Percentiles rank a stretch among this genome's conserved stretches.
phyloP scores from a whole-genome alignment of 2,888 invertebrate species.

The Sabellastarte sp. region DNA sequence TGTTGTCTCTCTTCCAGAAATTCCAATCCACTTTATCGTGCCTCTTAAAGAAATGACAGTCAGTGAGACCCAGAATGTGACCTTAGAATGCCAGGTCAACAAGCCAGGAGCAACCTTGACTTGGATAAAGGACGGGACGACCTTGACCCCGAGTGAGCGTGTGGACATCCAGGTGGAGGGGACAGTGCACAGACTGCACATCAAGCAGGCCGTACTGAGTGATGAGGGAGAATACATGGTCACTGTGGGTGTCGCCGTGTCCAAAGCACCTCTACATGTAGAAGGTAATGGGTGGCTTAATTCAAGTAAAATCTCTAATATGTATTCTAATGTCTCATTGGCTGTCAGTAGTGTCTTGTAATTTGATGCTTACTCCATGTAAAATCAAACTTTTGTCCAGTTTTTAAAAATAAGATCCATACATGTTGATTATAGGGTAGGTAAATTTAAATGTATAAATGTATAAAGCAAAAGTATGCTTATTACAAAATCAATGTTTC shows the following conservation, averaged over 20 bases:
- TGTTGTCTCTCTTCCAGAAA: slow-evolving; percentile 45
- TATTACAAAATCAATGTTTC: too few relatives aligned
- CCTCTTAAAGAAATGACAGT: slow-evolving; percentile 46
- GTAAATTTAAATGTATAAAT: too few relatives aligned
- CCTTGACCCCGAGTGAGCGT: slow-evolving; percentile 25
- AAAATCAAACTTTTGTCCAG: too few relatives aligned
- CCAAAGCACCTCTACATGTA: slow-evolving; percentile 21
- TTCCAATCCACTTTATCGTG: slow-evolving; percentile 46
- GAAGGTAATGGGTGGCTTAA: too few relatives aligned
- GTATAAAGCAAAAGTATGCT: too few relatives aligned
- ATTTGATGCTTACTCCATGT: too few relatives aligned
- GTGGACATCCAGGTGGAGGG: slow-evolving; percentile 36
- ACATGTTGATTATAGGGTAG: too few relatives aligned
- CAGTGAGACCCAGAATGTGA: slow-evolving; percentile 41
- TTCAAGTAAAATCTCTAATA: too few relatives aligned
- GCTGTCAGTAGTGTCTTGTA: too few relatives aligned
- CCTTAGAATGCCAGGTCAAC: slow-evolving; percentile 68
- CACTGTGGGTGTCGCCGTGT: slow-evolving; percentile 28
- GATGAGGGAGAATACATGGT: slow-evolving; percentile 89
- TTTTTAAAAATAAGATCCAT: too few relatives aligned
- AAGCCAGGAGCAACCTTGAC: slow-evolving; percentile 44
- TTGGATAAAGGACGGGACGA: slow-evolving; percentile 54
- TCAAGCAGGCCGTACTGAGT: slow-evolving; percentile 75
- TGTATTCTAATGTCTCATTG: too few relatives aligned
- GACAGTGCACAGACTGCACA: slow-evolving; percentile 66